A percentile compares a stretch with the other conserved stretches of the same genome.
Evolutionary conservation across 2,113 vertebrate genomes (phyloP).

Genomic region (Pygathrix nemaeus): DNA sequence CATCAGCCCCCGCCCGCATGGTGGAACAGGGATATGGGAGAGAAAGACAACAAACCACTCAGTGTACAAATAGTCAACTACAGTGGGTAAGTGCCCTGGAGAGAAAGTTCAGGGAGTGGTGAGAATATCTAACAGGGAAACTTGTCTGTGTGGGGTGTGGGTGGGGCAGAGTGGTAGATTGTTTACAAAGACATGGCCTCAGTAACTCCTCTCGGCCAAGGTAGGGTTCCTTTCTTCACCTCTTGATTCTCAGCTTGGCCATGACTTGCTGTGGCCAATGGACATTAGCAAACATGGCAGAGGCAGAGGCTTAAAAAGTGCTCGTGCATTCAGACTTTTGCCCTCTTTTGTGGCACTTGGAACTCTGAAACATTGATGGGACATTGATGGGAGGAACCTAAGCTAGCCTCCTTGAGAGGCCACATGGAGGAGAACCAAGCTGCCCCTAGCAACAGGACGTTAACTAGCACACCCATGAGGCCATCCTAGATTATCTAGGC

Average conservation of each 20-base stretch:
- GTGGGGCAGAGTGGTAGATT: fast-evolving
- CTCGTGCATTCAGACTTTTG: not conserved
- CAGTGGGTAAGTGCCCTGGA: fast-evolving
- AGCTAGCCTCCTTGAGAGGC: not conserved
- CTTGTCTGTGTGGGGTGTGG: not conserved
- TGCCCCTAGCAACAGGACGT: not conserved
- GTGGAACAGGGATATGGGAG: not conserved
- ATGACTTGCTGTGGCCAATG: not conserved
- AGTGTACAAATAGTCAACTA: fast-evolving
- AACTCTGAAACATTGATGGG: not conserved
- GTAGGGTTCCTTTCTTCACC: not conserved
- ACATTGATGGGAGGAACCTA: not conserved
- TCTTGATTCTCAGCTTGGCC: not conserved
- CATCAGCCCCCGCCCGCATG: fast-evolving
- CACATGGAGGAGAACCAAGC: not conserved
- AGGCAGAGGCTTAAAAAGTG: not conserved
- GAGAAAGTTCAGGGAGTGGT: not conserved
- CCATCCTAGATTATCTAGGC: not conserved
- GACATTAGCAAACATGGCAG: not conserved
- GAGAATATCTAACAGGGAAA: not conserved
- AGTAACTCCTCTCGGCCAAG: not conserved
- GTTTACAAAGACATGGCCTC: not conserved
- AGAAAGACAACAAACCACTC: too few species aligned
- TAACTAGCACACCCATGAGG: fast-evolving
- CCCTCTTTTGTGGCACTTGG: not conserved